Conservation (phyloP, 2,888 invertebrate genomes). For the Penaeus monodon region DNA sequence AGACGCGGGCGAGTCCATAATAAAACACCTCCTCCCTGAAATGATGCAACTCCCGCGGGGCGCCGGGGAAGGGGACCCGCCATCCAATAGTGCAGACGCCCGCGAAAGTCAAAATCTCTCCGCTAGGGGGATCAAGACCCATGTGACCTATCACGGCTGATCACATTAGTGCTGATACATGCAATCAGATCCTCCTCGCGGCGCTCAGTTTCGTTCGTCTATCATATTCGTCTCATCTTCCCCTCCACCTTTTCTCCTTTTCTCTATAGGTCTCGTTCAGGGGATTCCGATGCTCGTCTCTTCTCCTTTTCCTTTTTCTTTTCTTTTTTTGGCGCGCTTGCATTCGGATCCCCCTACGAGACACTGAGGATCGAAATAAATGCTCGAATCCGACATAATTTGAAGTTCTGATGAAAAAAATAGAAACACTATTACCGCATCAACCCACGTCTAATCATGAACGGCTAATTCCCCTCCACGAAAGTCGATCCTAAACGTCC, state of each 20-base stretch:
- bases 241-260: background rate
- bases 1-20: background rate
- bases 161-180: slow-evolving; percentile 23
- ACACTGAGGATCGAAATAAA: too few relatives aligned
- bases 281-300: background rate
- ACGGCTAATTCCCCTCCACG: too few relatives aligned
- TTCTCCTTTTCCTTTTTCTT: too few relatives aligned
- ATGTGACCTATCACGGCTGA: slow-evolving; percentile 15
- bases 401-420: too few relatives aligned
- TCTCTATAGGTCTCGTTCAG: background rate
- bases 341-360: too few relatives aligned
- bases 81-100: slow-evolving; percentile 16
- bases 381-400: too few relatives aligned
- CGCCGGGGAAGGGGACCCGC: background rate
- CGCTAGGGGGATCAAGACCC: slow-evolving; percentile 15
- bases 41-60: background rate
- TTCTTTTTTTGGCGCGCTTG: too few relatives aligned
- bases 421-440: too few relatives aligned
- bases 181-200: slow-evolving; percentile 11
- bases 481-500: background rate
- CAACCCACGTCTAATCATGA: too few relatives aligned
- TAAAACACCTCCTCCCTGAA: slow-evolving; percentile 13
- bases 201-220: slow-evolving; percentile 1
- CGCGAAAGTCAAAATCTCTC: slow-evolving; percentile 9
- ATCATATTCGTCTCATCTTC: background rate